Evolutionary conservation across 2,888 invertebrate species (phyloP), one percentile per base, ranked within the genome.

Genomic region (Lissonota sp.): DNA sequence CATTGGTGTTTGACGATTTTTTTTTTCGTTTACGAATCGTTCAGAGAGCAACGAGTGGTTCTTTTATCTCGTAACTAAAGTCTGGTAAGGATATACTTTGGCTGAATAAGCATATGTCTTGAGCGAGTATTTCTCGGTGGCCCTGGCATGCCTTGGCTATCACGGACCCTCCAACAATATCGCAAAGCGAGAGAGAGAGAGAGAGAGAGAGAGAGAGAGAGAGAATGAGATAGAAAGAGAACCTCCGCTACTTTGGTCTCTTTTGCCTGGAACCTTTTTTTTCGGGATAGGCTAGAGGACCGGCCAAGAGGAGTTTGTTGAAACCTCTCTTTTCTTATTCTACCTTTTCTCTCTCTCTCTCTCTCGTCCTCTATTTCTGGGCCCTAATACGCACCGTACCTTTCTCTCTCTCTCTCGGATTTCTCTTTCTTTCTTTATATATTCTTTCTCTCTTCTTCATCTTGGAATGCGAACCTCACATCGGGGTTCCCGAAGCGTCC

Each of bases 91-190:
- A 62, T 37, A 72, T 14, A 72, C 49, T 71, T 6, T 6, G 51
- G 63, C 72, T 69, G 69, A 77, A 72, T 76, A 63, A 73, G 77
- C 60, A 70, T 70, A 60, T 64, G 42, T 67, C 46, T 63, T 40
- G 40, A 49, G 69, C n/a, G n/a, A 69, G 67, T 67, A 42, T 46
- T 73, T 78, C 78, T 75, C 66, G 74, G 66, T 77, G 79, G 66
- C 79, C 79, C 66, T 79, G 80, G 58, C 77, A 58, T 77, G 64
- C 83, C 78, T 79, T 51, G 51, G 72, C 79, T 83, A 81, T 83
- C 80, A 64, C 78, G 63, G 80, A 80, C 77, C 81, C 77, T 72
- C 81, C 79, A 75, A 81, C 70, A 81, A 82, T 79, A 76, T 51
- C 67, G 66, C 16, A 44, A 42, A 62, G 46, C 42, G 14, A 55